Evolutionary conservation across 35 echinoderm and acorn worm species (phyloP).

Genomic region (Amphiura filiformis): DNA sequence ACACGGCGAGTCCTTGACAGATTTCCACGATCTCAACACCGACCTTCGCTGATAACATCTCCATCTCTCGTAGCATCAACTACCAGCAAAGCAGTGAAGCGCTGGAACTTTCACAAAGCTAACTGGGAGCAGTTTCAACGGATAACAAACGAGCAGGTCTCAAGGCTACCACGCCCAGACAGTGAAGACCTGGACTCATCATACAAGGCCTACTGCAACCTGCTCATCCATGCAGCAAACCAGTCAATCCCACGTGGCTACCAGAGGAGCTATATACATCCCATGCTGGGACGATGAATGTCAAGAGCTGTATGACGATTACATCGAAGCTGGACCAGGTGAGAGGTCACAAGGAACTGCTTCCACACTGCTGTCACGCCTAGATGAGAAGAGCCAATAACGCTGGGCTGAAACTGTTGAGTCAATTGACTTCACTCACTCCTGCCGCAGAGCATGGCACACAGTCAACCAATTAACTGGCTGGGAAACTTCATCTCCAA

Average conservation of each 20-base stretch:
- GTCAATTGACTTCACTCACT: conserved; percentile 27
- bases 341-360: not conserved
- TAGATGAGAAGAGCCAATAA: not conserved
- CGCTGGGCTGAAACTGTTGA: conserved; percentile 21
- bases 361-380: not conserved
- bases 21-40: conserved; percentile 25
- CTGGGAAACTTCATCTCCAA: not conserved
- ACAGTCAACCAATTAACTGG: conserved; percentile 25
- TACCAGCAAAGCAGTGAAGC: not conserved
- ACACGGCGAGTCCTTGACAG: not conserved
- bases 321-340: not conserved
- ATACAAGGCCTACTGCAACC: not conserved
- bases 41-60: too few species aligned
- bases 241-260: too few species aligned
- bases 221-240: conserved; percentile 15
- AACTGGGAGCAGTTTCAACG: not conserved
- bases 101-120: conserved; percentile 28
- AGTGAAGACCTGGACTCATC: too few species aligned
- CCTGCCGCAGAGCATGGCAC: not conserved
- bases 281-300: conserved; percentile 37
- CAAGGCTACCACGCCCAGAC: too few species aligned
- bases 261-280: not conserved
- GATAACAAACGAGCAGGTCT: too few species aligned
- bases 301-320: not conserved
- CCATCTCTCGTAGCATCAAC: not conserved